These are phyloP conservation scores for Intellagama lesueurii DNA, from an alignment of 2,797 vertebrate genomes.

Conservation along the genomic window DNA sequence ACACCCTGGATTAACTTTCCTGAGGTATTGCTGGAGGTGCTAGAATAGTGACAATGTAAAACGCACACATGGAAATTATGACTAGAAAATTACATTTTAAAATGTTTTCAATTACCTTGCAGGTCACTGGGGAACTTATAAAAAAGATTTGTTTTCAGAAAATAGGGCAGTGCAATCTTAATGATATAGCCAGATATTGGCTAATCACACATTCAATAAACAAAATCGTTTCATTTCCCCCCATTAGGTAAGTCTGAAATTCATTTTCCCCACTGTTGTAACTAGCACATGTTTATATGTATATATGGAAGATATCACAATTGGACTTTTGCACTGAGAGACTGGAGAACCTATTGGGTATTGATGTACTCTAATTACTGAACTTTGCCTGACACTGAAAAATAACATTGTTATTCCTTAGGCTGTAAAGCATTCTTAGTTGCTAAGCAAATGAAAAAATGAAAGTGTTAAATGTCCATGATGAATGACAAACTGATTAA, in stretches of 20 bases:
- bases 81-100: conserved; percentile 54
- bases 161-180: conserved; percentile 53
- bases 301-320: conserved; percentile 36
- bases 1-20: conserved; percentile 36
- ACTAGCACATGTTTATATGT: conserved; percentile 21
- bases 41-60: conserved; percentile 42
- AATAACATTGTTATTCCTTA: conserved; percentile 3
- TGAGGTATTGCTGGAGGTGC: conserved; percentile 43
- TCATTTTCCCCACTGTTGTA: neutral
- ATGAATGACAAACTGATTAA: conserved; percentile 30
- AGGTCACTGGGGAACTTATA: conserved; percentile 44
- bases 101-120: conserved; percentile 66
- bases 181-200: conserved; percentile 54
- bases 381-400: conserved; percentile 46
- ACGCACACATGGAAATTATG: conserved; percentile 53
- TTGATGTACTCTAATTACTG: conserved; percentile 35
- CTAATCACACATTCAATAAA: conserved; percentile 37
- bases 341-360: conserved; percentile 18
- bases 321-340: conserved; percentile 22
- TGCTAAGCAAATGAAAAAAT: conserved; percentile 48
- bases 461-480: conserved; percentile 26
- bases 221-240: conserved; percentile 40
- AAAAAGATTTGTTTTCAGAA: conserved; percentile 55
- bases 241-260: conserved; percentile 31
- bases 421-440: conserved; percentile 36